Evolutionary conservation across 2,888 invertebrate species (phyloP), one percentile per base, ranked within the genome.

Genomic region (Hypselothyrea guttata): DNA sequence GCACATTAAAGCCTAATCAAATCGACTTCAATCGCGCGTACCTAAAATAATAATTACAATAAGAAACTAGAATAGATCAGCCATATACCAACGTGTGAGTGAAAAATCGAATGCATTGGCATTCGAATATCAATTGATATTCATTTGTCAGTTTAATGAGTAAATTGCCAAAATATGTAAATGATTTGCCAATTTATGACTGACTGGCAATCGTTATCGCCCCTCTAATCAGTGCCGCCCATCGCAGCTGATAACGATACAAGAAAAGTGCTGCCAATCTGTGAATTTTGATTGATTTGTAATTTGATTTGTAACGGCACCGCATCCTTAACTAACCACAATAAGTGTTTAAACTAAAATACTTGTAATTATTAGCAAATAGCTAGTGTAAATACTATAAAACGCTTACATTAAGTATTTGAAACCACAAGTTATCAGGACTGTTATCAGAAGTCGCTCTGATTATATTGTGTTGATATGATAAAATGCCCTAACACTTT

Each of bases 131-230:
- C 22, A 22, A 22, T 22, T 22, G n/a, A n/a, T n/a, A n/a, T n/a
- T 7, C 30, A 9, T 30, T 30, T n/a, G 9, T 34, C 37, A 62
- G 57, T 54, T 71, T 37, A 81, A 68, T 78, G 71, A 57, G 53
- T 37, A 66, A 78, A 78, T 78, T 78, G 68, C 53, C 55, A 27
- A 77, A 71, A 66, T 69, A 75, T 77, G 83, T 77, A 62, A 82
- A 82, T 75, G 15, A 64, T 71, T 65, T 28, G 72, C 72, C 47
- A 65, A 75, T 74, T 71, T n/a, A n/a, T n/a, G n/a, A 60, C 56
- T 38, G 46, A 9, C 49, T 22, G 41, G 22, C 30, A 15, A 13
- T 22, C 46, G 47, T 65, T 82, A 77, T 78, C 83, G 46, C 40
- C 38, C 57, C 64, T 68, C 53, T 71, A 75, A 77, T 82, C 79